phyloP scores from a whole-genome alignment of 1,140 invertebrate genomes.

The Bombus polaris region DNA sequence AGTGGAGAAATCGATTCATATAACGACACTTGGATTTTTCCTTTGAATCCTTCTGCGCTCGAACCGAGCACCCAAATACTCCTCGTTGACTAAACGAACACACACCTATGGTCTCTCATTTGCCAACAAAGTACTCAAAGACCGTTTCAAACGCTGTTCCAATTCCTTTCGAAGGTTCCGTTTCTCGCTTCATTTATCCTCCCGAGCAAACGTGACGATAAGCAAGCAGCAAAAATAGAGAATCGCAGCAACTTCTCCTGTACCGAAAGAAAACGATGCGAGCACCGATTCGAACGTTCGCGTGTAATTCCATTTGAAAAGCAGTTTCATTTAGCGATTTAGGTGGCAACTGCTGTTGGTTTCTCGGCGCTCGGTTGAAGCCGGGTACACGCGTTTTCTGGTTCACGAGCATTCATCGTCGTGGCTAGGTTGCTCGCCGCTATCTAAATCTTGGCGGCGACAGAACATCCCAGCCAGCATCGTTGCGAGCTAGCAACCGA shows the following conservation, averaged over 20 bases:
- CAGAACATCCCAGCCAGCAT: background rate
- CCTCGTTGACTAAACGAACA: background rate
- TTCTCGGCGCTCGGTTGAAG: no score
- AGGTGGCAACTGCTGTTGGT: no score
- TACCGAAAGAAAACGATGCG: no score
- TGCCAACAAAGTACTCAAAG: background rate
- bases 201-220: background rate
- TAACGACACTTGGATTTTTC: background rate
- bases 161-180: background rate
- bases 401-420: background rate
- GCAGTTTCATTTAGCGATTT: no score
- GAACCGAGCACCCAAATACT: background rate
- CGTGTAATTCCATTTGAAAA: background rate
- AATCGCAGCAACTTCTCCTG: no score
- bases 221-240: background rate
- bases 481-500: background rate
- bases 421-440: constrained; percentile 2
- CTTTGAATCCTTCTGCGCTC: background rate
- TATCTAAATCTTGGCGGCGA: background rate
- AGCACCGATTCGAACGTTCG: no score
- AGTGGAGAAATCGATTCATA: background rate
- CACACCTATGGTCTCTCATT: background rate
- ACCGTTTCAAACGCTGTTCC: background rate
- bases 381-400: background rate
- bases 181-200: background rate